Evolutionary conservation across 1,140 invertebrate species (phyloP).

Genomic region (Atta colombica): DNA sequence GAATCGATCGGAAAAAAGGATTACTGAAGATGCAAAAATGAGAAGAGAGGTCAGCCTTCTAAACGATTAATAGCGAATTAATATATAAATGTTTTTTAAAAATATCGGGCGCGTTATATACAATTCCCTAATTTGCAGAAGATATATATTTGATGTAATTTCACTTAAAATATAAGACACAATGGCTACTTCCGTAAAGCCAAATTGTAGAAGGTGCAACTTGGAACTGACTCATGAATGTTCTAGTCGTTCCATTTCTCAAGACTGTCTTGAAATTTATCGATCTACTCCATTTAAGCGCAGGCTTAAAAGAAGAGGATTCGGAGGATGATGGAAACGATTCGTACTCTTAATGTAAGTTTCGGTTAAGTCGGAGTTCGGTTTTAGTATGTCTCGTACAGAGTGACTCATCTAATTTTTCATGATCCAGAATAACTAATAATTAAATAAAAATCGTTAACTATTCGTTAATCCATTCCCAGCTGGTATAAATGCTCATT

Average conservation of each 20-base stretch:
- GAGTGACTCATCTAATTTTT: conserved; percentile 26
- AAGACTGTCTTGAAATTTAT: conserved; percentile 62
- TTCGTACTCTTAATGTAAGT: conserved; percentile 10
- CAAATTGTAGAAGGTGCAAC: background rate
- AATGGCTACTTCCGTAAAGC: background rate
- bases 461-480: no score
- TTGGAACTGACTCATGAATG: background rate
- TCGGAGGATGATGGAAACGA: conserved; percentile 33
- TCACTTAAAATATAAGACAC: background rate
- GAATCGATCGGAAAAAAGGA: background rate
- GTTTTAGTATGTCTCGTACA: background rate
- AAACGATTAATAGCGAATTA: background rate
- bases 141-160: background rate
- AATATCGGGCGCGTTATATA: background rate
- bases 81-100: background rate
- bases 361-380: background rate
- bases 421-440: background rate
- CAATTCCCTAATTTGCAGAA: background rate
- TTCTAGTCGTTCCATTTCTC: background rate
- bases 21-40: background rate
- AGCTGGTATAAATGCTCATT: background rate
- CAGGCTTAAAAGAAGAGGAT: conserved; percentile 44
- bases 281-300: conserved; percentile 62
- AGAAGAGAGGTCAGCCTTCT: background rate
- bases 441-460: background rate